Evolutionary conservation across 2,797 vertebrate species (phyloP).

Genomic region (Morus bassanus): DNA sequence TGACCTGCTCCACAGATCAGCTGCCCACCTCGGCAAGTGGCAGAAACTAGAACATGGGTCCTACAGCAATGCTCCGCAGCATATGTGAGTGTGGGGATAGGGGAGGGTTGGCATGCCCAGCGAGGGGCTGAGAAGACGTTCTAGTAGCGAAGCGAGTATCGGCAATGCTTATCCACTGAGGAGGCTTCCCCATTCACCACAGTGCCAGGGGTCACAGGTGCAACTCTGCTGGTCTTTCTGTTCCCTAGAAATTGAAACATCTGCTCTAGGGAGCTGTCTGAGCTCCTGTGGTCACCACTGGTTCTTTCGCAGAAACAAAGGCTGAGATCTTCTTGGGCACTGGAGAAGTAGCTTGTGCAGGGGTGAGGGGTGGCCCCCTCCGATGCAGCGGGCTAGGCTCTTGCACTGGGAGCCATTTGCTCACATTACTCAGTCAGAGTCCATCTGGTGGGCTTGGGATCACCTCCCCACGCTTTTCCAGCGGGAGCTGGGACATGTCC

Average conservation of each 20-base stretch:
- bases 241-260: neutral
- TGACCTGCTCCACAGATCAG: conserved; percentile 94
- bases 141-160: neutral
- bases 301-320: neutral
- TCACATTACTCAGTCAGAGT: neutral
- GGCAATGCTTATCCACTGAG: neutral
- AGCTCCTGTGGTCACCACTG: neutral
- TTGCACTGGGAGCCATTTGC: neutral
- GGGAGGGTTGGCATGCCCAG: neutral
- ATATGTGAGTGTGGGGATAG: conserved; percentile 85
- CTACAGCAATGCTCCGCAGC: conserved; percentile 96
- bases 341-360: neutral
- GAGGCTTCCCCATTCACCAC: neutral
- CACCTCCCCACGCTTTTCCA: neutral
- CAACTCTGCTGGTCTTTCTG: neutral
- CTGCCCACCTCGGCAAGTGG: conserved; percentile 96
- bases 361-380: neutral
- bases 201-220: neutral
- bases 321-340: neutral
- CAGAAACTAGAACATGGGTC: conserved; percentile 96
- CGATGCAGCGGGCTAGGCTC: neutral
- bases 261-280: neutral
- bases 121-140: neutral
- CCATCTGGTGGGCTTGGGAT: neutral
- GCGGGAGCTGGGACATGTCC: neutral